phyloP scores from a whole-genome alignment of 2,888 invertebrate genomes.

The Scaptomyza reducta region DNA sequence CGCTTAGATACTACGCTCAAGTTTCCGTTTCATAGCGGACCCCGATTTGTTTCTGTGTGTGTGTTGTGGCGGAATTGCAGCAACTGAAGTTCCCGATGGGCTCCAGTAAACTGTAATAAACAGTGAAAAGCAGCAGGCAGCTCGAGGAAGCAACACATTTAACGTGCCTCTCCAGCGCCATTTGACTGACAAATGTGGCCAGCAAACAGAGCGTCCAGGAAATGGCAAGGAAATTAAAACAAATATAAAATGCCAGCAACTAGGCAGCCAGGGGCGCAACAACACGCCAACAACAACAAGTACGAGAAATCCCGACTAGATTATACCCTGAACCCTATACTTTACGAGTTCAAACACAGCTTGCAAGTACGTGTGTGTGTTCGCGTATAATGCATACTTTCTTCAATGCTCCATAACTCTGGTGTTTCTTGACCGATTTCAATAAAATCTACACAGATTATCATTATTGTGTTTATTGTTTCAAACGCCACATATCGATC shows the following conservation, averaged over 20 bases:
- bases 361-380: too few relatives aligned
- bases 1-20: conserved; percentile 34
- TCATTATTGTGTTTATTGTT: too few relatives aligned
- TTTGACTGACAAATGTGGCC: conserved; percentile 78
- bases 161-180: conserved; percentile 48
- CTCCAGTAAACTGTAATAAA: conserved; percentile 74
- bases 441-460: too few relatives aligned
- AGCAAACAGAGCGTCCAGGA: conserved; percentile 54
- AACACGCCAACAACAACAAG: conserved; percentile 6
- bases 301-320: too few relatives aligned
- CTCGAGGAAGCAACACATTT: conserved; percentile 65
- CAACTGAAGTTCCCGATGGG: conserved; percentile 72
- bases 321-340: too few relatives aligned
- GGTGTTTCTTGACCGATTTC: too few relatives aligned
- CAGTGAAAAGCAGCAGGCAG: conserved; percentile 59
- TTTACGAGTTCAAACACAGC: too few relatives aligned
- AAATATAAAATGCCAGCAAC: conserved; percentile 74
- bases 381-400: too few relatives aligned
- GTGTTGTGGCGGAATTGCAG: conserved; percentile 63
- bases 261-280: conserved; percentile 30
- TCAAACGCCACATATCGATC: too few relatives aligned
- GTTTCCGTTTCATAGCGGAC: conserved; percentile 57
- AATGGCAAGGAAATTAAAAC: conserved; percentile 79
- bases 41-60: conserved; percentile 5
- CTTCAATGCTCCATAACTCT: too few relatives aligned